Base-by-base conservation (phyloP, 2,797 vertebrate genomes). In the Micrastur ruficollis region DNA sequence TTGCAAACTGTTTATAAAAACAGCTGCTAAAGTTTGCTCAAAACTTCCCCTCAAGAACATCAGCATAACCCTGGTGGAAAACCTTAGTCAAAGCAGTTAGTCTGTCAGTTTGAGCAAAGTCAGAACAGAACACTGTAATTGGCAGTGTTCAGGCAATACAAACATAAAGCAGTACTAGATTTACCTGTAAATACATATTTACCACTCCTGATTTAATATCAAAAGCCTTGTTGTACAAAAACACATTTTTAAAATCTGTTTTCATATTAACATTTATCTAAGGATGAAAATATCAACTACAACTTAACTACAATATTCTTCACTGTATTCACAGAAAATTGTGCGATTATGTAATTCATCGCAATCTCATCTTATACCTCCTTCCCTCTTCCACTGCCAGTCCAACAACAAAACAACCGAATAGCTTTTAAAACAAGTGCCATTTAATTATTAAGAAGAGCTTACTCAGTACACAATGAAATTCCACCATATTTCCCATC, bases 41-140 rank as follows among this genome's bases (percentile, higher is more conserved):
- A 36, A 95, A 88, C 36, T 82, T 83, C 68, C 81, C 79, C 68
- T 82, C 21, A 29, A 72, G 70, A 81, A 76, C 26, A 67, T 26
- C 36, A 76, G 67, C 22, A 34, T 26, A 91, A 83, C 3, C 4
- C 32, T 67, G n/a, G 29, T 50, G 96, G 95, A 95, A 96, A 95
- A 79, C 55, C 74, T 96, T 83, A 93, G 79, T 93, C 79, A 91
- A 83, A 85, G 67, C 50, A 40, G 27, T 46, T 26, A 20, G 52
- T 58, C 52, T 75, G 66, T 85, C 79, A 78, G 47, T n/a, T 58
- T 78, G 40, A 75, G 61, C 26, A 58, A 84, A 89, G 83, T 86
- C 56, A 91, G 67, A 95, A 82, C n/a, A 76, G 38, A 92, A 85
- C 32, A 38, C 16, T 31, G 1, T 46, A 71, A 49, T 1, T 32